Conservation (phyloP, 2,888 invertebrate genomes). For the Phytoseiulus persimilis region DNA sequence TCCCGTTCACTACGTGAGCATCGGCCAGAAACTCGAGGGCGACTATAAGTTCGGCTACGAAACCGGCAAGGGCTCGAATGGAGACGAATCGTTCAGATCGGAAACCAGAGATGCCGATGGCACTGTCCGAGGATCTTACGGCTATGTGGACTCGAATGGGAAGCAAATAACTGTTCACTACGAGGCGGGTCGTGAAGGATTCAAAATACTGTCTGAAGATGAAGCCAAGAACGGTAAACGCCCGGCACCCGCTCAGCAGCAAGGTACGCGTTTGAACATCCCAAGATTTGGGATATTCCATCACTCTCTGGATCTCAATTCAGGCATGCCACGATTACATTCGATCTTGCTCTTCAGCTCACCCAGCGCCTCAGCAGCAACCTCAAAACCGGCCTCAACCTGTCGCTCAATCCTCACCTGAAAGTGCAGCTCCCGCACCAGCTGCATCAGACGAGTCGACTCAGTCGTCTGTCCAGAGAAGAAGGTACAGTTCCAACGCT, state of each 20-base stretch:
- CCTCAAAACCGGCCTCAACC: background rate
- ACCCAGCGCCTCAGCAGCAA: background rate
- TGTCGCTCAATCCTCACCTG: background rate
- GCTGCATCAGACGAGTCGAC: background rate
- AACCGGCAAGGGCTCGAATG: slow-evolving; percentile 40
- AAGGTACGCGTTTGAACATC: no score
- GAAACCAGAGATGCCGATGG: slow-evolving; percentile 24
- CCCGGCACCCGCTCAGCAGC: background rate
- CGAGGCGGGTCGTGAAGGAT: slow-evolving; percentile 28
- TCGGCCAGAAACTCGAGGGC: slow-evolving; percentile 43
- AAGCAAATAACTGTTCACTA: slow-evolving; percentile 26
- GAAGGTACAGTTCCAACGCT: slow-evolving; percentile 13
- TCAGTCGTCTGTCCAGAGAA: slow-evolving; percentile 7
- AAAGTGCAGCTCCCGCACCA: background rate
- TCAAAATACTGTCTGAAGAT: slow-evolving; percentile 28
- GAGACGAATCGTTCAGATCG: slow-evolving; percentile 31
- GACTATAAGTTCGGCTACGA: slow-evolving; percentile 45
- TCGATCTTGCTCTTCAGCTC: no score
- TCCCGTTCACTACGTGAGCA: slow-evolving; percentile 44
- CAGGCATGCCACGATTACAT: no score
- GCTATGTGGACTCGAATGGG: slow-evolving; percentile 14
- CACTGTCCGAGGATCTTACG: slow-evolving; percentile 25
- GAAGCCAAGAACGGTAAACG: slow-evolving; percentile 22
- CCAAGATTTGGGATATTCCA: no score
- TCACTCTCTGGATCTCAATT: no score